phyloP scores from a whole-genome alignment of 2,797 vertebrate species.

The Sebastes umbrosus region DNA sequence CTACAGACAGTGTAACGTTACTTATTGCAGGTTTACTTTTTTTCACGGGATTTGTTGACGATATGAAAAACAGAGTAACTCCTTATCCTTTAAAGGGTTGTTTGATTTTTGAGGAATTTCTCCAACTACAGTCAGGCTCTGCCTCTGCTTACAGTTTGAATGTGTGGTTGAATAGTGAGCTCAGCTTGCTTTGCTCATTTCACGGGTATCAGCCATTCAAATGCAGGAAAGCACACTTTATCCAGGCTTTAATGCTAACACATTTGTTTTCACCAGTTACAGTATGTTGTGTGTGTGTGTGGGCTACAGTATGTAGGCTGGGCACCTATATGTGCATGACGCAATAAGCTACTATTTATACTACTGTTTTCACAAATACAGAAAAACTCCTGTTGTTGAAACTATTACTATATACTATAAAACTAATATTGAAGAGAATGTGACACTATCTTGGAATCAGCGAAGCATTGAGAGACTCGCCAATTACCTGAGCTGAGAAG shows the following conservation, averaged over 20 bases:
- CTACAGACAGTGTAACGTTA: background rate
- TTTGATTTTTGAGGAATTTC: background rate
- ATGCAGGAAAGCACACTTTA: background rate
- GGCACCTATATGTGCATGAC: background rate
- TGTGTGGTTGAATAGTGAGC: background rate
- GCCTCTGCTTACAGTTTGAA: conserved; percentile 31
- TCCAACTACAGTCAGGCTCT: background rate
- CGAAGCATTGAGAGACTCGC: background rate
- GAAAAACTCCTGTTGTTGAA: background rate
- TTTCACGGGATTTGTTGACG: conserved; percentile 15
- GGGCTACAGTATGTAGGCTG: background rate
- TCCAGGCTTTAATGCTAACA: background rate
- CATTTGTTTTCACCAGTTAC: background rate
- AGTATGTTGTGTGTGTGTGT: background rate
- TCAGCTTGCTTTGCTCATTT: background rate
- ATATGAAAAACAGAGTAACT: background rate
- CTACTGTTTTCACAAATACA: background rate
- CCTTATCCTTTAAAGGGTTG: background rate
- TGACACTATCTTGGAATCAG: background rate
- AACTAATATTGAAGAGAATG: background rate
- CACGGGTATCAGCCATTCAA: background rate
- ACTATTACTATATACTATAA: background rate
- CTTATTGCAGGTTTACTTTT: background rate
- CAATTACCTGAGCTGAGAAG: background rate
- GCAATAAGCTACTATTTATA: background rate